Percentiles rank a stretch among this genome's conserved stretches.
Evolutionary conservation across 2,797 vertebrate species (phyloP).

Genomic region (Falco novaeseelandiae): DNA sequence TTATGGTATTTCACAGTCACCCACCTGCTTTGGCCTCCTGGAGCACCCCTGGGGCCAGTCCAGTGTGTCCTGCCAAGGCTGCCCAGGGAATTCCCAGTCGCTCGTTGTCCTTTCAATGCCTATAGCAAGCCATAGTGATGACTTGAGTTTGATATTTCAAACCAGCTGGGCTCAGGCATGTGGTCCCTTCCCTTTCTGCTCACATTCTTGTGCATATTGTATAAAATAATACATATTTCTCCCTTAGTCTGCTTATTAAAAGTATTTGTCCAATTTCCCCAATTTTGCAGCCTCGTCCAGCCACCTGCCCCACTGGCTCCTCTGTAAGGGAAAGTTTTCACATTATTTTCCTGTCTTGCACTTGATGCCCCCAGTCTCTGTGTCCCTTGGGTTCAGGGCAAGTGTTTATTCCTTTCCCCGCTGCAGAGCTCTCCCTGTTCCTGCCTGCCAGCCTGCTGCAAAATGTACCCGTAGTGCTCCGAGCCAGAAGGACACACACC

Average conservation of each 20-base stretch:
- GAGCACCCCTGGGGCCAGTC: background rate
- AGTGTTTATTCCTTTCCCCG: background rate
- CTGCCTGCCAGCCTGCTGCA: background rate
- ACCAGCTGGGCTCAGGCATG: background rate
- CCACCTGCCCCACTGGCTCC: background rate
- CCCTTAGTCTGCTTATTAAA: background rate
- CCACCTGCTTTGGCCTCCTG: background rate
- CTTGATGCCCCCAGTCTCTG: background rate
- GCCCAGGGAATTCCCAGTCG: background rate
- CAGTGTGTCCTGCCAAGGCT: background rate
- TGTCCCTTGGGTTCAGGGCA: background rate
- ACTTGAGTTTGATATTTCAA: background rate
- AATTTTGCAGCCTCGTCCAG: background rate
- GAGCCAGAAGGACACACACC: background rate
- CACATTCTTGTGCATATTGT: background rate
- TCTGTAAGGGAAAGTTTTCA: background rate
- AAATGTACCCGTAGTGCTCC: background rate
- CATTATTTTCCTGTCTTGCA: background rate
- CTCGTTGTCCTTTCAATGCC: background rate
- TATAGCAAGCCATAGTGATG: background rate
- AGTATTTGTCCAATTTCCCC: background rate
- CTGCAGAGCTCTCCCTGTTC: background rate
- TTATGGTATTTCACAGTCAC: no score
- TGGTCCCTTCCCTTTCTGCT: background rate
- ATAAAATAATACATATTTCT: background rate